Evolutionary conservation across 2,797 vertebrate genomes (phyloP).

Genomic region (Acomys russatus): DNA sequence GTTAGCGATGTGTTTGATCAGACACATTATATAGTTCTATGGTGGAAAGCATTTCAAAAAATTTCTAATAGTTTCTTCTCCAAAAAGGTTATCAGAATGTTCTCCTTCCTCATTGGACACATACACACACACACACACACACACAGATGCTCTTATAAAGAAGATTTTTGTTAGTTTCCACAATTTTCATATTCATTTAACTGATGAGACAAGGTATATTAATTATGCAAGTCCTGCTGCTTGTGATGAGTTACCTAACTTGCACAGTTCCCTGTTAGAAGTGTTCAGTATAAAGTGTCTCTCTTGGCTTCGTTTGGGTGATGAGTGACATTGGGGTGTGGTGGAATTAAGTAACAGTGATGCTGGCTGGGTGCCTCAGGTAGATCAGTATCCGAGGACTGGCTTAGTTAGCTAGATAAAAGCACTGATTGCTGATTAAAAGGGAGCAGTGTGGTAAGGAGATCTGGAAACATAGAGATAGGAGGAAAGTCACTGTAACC

Average conservation of each 20-base stretch:
- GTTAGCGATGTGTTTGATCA: constrained; percentile 44
- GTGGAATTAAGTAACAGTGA: neutral
- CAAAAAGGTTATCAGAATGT: neutral
- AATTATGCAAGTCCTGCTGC: neutral
- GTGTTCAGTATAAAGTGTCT: constrained; percentile 20
- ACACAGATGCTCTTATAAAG: neutral
- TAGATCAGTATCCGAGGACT: constrained; percentile 31
- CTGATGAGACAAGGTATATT: neutral
- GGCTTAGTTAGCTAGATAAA: constrained; percentile 54
- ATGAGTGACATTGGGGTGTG: constrained; percentile 32
- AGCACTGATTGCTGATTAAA: constrained; percentile 17
- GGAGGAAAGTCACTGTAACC: constrained; percentile 7
- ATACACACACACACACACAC: constrained; percentile 22
- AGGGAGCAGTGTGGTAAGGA: neutral
- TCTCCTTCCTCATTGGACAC: constrained; percentile 9
- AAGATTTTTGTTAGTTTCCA: constrained; percentile 25
- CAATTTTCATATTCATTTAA: neutral
- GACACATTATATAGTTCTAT: neutral
- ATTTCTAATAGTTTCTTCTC: neutral
- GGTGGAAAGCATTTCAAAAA: constrained; percentile 5
- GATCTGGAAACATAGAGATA: neutral
- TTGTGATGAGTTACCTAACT: constrained; percentile 51
- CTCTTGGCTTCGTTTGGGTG: neutral
- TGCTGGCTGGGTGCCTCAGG: constrained; percentile 2
- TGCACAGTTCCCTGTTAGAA: neutral